Evolutionary conservation across 2,888 invertebrate species (phyloP).

Genomic region (Eudemis profundana): DNA sequence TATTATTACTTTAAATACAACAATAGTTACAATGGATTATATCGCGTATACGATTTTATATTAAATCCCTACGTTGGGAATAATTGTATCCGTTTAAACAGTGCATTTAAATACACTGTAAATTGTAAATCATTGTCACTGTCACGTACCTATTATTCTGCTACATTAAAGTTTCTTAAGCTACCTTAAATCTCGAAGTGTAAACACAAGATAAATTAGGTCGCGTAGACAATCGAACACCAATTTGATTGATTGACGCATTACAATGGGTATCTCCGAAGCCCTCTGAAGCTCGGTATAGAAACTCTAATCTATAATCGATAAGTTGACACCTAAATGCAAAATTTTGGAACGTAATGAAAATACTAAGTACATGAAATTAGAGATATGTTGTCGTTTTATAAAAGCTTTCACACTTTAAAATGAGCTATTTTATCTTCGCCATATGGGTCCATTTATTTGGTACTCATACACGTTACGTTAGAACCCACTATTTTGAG

Average conservation of each 20-base stretch:
- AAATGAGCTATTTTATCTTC: neutral
- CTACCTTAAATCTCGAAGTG: constrained; percentile 21
- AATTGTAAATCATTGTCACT: neutral
- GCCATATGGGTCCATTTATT: too few species aligned
- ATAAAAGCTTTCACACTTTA: neutral
- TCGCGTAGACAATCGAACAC: constrained; percentile 39
- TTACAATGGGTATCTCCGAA: constrained; percentile 44
- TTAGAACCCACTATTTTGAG: too few species aligned
- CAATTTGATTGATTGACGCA: constrained; percentile 45
- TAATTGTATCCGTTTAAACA: too few species aligned
- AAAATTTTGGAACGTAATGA: constrained; percentile 23
- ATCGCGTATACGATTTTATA: too few species aligned
- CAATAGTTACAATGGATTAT: too few species aligned
- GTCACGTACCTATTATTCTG: neutral
- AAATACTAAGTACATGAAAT: neutral
- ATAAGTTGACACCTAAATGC: constrained; percentile 45
- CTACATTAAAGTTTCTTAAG: neutral
- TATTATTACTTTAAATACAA: too few species aligned
- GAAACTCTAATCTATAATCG: constrained; percentile 52
- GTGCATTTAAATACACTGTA: too few species aligned
- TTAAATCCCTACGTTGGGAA: too few species aligned
- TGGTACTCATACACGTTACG: too few species aligned
- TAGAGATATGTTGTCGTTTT: neutral
- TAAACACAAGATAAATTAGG: constrained; percentile 41
- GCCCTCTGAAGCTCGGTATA: constrained; percentile 34